Percentiles rank a stretch among this genome's conserved stretches.
phyloP scores from a whole-genome alignment of 2,113 vertebrate genomes.

The Pollachius pollachius region DNA sequence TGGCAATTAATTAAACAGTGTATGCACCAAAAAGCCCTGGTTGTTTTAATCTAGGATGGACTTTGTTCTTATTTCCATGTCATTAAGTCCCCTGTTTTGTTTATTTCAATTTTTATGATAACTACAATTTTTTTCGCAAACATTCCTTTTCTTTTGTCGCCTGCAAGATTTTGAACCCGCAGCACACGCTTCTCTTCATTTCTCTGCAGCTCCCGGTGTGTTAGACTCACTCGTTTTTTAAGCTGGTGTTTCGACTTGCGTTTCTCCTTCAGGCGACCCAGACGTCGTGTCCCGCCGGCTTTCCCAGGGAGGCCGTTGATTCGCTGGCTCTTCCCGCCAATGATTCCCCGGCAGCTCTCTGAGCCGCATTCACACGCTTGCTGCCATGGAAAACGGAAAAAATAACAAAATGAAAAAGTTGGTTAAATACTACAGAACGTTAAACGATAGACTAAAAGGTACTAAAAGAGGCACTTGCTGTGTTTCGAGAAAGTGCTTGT shows the following conservation, averaged over 20 bases:
- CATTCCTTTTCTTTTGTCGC: no score
- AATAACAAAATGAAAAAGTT: background rate
- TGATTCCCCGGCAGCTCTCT: slow-evolving; percentile 96
- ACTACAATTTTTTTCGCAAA: no score
- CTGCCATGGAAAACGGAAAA: slow-evolving; percentile 58
- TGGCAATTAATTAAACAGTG: background rate
- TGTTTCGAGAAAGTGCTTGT: no score
- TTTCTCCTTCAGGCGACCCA: slow-evolving; percentile 91
- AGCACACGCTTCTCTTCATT: background rate
- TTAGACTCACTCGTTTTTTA: slow-evolving; percentile 87
- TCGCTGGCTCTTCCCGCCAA: slow-evolving; percentile 94
- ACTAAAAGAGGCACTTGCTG: no score
- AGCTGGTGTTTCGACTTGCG: slow-evolving; percentile 98
- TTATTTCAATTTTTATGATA: no score
- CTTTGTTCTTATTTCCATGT: no score
- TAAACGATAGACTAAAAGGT: no score
- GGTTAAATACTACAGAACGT: background rate
- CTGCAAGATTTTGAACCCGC: background rate
- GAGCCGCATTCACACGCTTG: slow-evolving; percentile 96
- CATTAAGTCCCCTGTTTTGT: no score
- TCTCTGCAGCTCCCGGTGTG: background rate
- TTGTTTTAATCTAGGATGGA: no score
- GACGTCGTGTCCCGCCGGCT: slow-evolving; percentile 75
- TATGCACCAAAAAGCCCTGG: background rate
- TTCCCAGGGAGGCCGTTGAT: slow-evolving; percentile 87